A percentile compares a stretch with the other conserved stretches of the same genome.
These are phyloP conservation scores for Vultur gryphus DNA, from an alignment of 2,797 vertebrate genomes.

Conservation along the genomic window DNA sequence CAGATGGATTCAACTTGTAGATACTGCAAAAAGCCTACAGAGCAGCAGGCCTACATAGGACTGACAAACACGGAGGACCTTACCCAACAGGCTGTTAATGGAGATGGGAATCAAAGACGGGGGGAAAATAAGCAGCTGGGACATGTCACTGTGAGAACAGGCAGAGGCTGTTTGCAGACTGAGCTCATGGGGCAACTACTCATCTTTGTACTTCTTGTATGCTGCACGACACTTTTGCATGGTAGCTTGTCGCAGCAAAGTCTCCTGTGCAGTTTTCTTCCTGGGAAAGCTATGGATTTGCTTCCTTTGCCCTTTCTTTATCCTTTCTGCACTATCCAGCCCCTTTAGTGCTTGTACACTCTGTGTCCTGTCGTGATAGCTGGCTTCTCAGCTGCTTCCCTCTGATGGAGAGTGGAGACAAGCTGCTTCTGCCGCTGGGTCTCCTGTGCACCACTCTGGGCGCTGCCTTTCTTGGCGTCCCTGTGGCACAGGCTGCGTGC, in stretches of 20 bases:
- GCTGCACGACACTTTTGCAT: neutral
- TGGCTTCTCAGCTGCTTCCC: neutral
- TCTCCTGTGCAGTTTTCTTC: neutral
- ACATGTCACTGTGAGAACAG: neutral
- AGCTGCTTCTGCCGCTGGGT: neutral
- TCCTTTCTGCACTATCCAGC: neutral
- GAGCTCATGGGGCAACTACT: neutral
- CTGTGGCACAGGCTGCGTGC: rapidly evolving
- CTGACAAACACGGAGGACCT: neutral
- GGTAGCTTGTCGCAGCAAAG: neutral
- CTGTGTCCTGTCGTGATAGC: rapidly evolving
- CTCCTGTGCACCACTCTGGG: neutral
- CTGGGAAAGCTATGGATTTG: neutral
- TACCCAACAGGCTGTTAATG: neutral
- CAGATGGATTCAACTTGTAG: neutral
- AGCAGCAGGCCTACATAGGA: neutral
- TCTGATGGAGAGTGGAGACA: neutral
- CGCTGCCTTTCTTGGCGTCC: rapidly evolving
- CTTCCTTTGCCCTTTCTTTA: neutral
- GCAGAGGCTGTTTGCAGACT: neutral
- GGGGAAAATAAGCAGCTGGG: neutral
- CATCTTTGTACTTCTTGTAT: rapidly evolving
- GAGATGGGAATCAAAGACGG: neutral
- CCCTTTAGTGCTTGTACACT: neutral
- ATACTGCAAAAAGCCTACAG: neutral